phyloP scores from a whole-genome alignment of 2,797 vertebrate genomes.

The Ceyx erithaca region DNA sequence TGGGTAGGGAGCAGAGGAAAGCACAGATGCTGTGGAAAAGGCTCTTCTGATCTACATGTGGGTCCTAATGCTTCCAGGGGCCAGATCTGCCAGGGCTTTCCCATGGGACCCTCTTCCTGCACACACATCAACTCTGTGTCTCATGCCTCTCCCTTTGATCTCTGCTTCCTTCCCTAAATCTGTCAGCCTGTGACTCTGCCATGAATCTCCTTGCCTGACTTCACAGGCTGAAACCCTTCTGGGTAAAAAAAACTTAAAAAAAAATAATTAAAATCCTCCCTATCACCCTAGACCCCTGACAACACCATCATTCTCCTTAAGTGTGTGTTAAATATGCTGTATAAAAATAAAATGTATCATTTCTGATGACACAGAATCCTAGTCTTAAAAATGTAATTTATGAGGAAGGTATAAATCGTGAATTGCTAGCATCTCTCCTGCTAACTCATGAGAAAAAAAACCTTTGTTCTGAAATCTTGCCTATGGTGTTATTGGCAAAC shows the following conservation, averaged over 20 bases:
- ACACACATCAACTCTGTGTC: not conserved
- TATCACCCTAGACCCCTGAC: not conserved
- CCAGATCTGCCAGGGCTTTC: not conserved
- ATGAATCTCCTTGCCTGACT: not conserved
- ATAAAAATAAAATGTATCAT: constrained; percentile 63
- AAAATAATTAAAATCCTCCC: not conserved
- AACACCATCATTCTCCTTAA: constrained; percentile 42
- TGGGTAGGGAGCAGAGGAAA: not conserved
- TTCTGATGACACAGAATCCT: constrained; percentile 54
- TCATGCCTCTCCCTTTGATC: not conserved
- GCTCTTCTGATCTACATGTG: not conserved
- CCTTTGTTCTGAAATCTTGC: constrained; percentile 50
- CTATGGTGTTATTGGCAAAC: not conserved
- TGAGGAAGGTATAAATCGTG: constrained; percentile 8
- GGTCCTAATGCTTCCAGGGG: not conserved
- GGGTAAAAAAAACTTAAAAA: not conserved
- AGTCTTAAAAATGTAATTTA: constrained; percentile 42
- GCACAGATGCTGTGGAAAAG: fast-evolving
- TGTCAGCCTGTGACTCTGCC: not conserved
- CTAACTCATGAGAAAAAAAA: constrained; percentile 70
- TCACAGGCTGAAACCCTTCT: not conserved
- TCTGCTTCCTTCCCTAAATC: not conserved
- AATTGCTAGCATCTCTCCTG: constrained; percentile 30
- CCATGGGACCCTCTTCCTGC: not conserved
- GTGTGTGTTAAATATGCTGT: constrained; percentile 40